Percentiles rank a stretch among this genome's conserved stretches.
These are phyloP conservation scores for Hypsibius dujardini DNA, from an alignment of 1,140 invertebrate species.

Conservation along the genomic window DNA sequence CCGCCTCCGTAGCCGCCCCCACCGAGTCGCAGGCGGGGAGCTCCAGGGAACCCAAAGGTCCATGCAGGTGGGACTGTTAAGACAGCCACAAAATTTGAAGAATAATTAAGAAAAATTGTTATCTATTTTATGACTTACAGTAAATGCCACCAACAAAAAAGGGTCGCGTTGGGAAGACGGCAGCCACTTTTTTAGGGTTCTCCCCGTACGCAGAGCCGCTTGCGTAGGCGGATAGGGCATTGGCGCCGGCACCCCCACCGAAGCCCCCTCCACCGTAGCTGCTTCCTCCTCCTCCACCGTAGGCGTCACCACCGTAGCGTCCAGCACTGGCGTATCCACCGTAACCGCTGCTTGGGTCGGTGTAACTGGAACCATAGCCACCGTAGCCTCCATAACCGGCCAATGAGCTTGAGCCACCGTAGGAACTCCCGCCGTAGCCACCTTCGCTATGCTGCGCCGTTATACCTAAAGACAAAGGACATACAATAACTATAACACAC, in stretches of 20 bases:
- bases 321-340: not conserved
- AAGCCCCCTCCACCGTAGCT: not conserved
- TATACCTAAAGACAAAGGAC: no score
- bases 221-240: not conserved
- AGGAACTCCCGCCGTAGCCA: not conserved
- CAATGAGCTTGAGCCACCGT: not conserved
- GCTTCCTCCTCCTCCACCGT: not conserved
- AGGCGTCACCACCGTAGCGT: not conserved
- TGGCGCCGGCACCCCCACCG: not conserved
- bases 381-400: not conserved
- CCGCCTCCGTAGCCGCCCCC: not conserved
- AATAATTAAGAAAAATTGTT: no score
- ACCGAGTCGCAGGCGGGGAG: not conserved
- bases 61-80: not conserved
- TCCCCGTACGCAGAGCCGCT: no score
- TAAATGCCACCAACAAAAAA: not conserved
- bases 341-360: not conserved
- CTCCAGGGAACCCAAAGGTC: conserved; percentile 8
- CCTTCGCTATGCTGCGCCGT: not conserved
- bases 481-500: no score
- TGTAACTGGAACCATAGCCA: not conserved
- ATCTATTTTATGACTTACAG: not conserved
- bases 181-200: not conserved
- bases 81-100: not conserved
- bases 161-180: conserved; percentile 12